These are phyloP conservation scores for Coracias cyanogaster DNA, from an alignment of 2,797 vertebrate species.

Conservation along the genomic window DNA sequence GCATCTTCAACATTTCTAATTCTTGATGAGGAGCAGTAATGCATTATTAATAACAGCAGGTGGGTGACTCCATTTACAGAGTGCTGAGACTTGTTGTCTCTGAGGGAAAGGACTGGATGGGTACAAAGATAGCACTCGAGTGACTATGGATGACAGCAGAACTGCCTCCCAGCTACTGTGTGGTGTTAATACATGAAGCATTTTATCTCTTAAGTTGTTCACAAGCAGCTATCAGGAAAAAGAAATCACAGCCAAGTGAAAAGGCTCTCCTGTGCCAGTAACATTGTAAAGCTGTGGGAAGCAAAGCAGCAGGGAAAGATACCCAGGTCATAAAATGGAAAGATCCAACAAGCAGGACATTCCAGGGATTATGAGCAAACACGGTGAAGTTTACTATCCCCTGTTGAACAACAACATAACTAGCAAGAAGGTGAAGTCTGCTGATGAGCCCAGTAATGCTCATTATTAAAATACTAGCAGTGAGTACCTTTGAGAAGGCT, in stretches of 20 bases:
- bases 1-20: not conserved
- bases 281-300: not conserved
- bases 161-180: not conserved
- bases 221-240: not conserved
- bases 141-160: not conserved
- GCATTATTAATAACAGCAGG: constrained; percentile 50
- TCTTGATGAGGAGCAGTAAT: not conserved
- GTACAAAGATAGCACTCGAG: not conserved
- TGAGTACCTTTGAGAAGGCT: not conserved
- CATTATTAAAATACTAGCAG: not conserved
- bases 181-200: rapidly evolving
- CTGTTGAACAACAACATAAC: not conserved
- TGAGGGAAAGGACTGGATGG: not conserved
- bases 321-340: not conserved
- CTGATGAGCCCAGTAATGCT: not conserved
- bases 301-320: not conserved
- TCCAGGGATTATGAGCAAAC: not conserved
- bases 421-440: not conserved
- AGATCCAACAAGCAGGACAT: not conserved
- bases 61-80: constrained; percentile 31
- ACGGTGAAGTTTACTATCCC: not conserved
- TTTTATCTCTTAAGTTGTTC: not conserved
- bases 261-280: not conserved
- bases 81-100: not conserved
- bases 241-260: not conserved